Percentiles rank a stretch among this genome's conserved stretches.
Evolutionary conservation across 2,888 invertebrate genomes (phyloP).

Genomic region (Campoletis raptor): DNA sequence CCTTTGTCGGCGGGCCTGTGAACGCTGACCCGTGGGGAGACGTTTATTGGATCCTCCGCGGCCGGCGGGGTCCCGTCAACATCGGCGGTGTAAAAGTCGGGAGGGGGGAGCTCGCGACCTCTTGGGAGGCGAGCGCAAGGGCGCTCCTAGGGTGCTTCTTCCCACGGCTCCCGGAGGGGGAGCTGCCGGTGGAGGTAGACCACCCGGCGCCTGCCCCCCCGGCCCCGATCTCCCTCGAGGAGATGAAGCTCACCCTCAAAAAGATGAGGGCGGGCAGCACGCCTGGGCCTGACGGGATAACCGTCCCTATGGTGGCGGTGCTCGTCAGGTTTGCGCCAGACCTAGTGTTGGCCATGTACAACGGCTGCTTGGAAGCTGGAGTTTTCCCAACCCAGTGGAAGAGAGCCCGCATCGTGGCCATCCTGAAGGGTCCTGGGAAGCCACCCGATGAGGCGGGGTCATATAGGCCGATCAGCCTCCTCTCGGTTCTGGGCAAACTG

Average conservation of each 20-base stretch:
- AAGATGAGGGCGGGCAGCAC: background rate
- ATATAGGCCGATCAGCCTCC: background rate
- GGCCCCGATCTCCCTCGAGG: background rate
- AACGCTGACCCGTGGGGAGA: slow-evolving; percentile 6
- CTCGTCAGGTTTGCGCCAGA: slow-evolving; percentile 1
- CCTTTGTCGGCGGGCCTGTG: background rate
- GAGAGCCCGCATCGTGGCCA: slow-evolving; percentile 20
- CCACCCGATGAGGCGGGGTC: background rate
- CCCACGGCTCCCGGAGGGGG: background rate
- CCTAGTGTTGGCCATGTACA: slow-evolving; percentile 83
- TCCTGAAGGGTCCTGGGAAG: background rate
- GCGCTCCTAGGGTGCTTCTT: background rate
- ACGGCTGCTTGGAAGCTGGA: slow-evolving; percentile 12
- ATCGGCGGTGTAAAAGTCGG: too few relatives aligned
- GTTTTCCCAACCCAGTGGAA: slow-evolving; percentile 21
- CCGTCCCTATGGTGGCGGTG: background rate
- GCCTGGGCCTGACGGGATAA: background rate
- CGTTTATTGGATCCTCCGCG: background rate
- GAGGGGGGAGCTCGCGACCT: too few relatives aligned
- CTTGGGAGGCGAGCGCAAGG: too few relatives aligned
- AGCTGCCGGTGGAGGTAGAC: background rate
- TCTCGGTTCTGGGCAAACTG: slow-evolving; percentile 19
- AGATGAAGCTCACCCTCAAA: background rate
- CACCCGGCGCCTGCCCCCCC: background rate
- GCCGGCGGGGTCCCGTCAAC: too few relatives aligned